A percentile compares a stretch with the other conserved stretches of the same genome.
Conservation (phyloP, 2,888 invertebrate genomes). For the Drosophila flavopinicola region DNA sequence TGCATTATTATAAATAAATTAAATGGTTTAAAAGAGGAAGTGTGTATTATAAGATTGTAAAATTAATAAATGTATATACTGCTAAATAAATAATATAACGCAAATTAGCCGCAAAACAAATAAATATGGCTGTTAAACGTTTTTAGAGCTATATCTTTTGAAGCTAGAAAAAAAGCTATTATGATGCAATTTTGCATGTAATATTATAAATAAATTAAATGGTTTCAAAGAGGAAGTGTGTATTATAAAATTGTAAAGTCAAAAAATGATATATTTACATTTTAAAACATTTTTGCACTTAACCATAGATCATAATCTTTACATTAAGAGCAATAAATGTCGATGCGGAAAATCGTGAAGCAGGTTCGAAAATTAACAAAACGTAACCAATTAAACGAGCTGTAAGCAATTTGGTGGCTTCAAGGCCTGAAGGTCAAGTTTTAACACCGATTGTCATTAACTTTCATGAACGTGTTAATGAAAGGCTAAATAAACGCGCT, state of each 20-base stretch:
- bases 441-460: conserved; percentile 43
- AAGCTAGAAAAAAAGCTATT: too few species aligned
- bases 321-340: conserved; percentile 2
- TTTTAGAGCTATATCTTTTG: neutral
- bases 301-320: conserved; percentile 9
- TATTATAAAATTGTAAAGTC: neutral
- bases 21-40: too few species aligned
- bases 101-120: neutral
- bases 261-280: neutral
- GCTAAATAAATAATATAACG: neutral
- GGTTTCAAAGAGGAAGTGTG: neutral
- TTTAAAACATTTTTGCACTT: neutral
- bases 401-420: conserved; percentile 34
- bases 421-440: conserved; percentile 57
- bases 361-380: conserved; percentile 55
- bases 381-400: conserved; percentile 63
- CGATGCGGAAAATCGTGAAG: conserved; percentile 47
- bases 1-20: too few species aligned
- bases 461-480: conserved; percentile 43
- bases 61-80: conserved; percentile 5
- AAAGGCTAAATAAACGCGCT: conserved; percentile 25
- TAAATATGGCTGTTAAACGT: conserved; percentile 1
- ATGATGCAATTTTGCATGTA: too few species aligned
- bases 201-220: too few species aligned
- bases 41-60: too few species aligned